phyloP scores from a whole-genome alignment of 2,113 vertebrate genomes.

The Camelus dromedarius region DNA sequence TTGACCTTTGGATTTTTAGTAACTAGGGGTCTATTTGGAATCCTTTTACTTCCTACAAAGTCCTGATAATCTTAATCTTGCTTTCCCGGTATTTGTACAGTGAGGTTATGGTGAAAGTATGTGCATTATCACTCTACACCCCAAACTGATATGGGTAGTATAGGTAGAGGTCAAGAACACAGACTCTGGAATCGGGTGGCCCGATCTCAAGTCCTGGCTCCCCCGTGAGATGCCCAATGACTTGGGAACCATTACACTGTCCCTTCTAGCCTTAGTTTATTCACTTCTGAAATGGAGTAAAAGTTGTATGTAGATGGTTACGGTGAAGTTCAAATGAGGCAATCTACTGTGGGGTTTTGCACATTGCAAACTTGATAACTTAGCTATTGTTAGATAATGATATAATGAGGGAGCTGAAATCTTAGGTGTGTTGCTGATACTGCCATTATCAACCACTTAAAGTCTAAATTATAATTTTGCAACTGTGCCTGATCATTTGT shows the following conservation, averaged over 20 bases:
- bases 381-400: background rate
- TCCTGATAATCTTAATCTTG: background rate
- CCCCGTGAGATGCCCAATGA: background rate
- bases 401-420: background rate
- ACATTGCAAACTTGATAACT: background rate
- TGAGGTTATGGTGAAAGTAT: background rate
- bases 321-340: background rate
- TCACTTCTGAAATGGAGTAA: background rate
- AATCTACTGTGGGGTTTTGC: background rate
- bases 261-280: background rate
- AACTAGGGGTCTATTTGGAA: background rate
- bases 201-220: background rate
- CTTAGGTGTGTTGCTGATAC: background rate
- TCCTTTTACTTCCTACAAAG: background rate
- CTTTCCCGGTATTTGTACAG: background rate
- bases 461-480: background rate
- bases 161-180: background rate
- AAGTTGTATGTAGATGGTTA: background rate
- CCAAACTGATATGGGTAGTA: background rate
- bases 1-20: background rate
- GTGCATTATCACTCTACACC: background rate
- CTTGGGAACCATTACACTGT: rapidly evolving
- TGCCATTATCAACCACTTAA: background rate
- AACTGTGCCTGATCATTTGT: background rate
- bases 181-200: too few species aligned